These are phyloP conservation scores for Peromyscus attwateri DNA, from an alignment of 2,797 vertebrate genomes.

Conservation along the genomic window DNA sequence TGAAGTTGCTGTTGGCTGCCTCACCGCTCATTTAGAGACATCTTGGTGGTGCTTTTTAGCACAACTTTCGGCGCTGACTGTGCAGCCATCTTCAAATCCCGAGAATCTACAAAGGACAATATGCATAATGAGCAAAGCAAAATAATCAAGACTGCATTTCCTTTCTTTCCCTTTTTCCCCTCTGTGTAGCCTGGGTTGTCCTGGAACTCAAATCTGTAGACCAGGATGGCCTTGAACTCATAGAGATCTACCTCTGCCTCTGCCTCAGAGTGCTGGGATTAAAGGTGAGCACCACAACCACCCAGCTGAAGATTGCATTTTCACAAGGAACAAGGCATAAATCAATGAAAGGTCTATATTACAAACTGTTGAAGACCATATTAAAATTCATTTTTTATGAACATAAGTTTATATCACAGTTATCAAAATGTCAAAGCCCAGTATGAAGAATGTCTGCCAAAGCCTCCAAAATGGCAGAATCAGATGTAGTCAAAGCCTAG, in stretches of 20 bases:
- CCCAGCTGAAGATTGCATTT: neutral
- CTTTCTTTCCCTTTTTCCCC: neutral
- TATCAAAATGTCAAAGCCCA: neutral
- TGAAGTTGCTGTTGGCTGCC: slow-evolving; percentile 93
- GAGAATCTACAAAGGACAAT: slow-evolving; percentile 85
- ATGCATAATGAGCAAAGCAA: neutral
- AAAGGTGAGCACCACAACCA: neutral
- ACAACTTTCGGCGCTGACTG: slow-evolving; percentile 98
- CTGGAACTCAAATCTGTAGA: neutral
- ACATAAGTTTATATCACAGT: neutral
- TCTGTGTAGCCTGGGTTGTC: neutral
- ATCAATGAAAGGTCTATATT: neutral
- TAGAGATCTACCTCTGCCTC: neutral
- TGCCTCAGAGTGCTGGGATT: neutral
- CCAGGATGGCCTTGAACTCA: neutral
- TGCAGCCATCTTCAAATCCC: slow-evolving; percentile 93
- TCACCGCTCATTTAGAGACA: slow-evolving; percentile 99
- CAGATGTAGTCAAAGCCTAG: neutral
- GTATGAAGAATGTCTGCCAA: neutral
- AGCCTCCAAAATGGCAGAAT: slow-evolving; percentile 9
- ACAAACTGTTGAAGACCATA: neutral
- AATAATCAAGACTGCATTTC: accelerated
- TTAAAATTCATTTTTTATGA: neutral
- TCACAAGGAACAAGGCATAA: neutral
- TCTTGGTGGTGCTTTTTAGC: slow-evolving; percentile 99